phyloP scores from a whole-genome alignment of 37 sponge, comb jelly and placozoan genomes.

The Aphrocallistes beatrix region DNA sequence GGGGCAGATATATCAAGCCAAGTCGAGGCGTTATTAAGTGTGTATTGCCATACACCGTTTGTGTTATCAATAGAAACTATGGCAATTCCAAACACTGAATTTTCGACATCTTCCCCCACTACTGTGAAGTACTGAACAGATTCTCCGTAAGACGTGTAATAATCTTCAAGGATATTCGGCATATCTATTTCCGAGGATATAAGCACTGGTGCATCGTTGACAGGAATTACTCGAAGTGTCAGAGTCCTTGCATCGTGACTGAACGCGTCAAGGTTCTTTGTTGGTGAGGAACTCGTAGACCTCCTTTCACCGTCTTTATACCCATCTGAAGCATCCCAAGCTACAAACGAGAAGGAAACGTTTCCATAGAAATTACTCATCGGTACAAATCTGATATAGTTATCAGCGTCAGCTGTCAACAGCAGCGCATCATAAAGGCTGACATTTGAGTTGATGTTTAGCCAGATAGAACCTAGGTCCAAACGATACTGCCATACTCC shows the following conservation, averaged over 20 bases:
- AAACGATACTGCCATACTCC: slow-evolving; percentile 55
- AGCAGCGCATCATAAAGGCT: slow-evolving; percentile 30
- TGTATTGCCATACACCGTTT: slow-evolving; percentile 67
- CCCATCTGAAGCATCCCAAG: slow-evolving; percentile 66
- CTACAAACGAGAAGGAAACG: slow-evolving; percentile 51
- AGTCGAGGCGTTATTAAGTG: slow-evolving; percentile 36
- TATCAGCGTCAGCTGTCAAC: slow-evolving; percentile 31
- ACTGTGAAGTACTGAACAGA: slow-evolving; percentile 40
- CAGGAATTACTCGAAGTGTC: slow-evolving; percentile 42
- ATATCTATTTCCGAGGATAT: slow-evolving; percentile 25
- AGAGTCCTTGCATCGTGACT: slow-evolving; percentile 42
- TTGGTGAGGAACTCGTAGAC: neutral
- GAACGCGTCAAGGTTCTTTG: slow-evolving; percentile 35
- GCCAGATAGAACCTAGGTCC: slow-evolving; percentile 1
- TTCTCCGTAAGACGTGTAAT: slow-evolving; percentile 47
- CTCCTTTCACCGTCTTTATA: slow-evolving; percentile 34
- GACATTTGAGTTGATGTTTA: slow-evolving; percentile 18
- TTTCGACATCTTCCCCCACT: slow-evolving; percentile 52
- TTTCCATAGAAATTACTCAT: slow-evolving; percentile 50
- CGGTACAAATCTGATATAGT: slow-evolving; percentile 64
- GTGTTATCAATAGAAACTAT: slow-evolving; percentile 31
- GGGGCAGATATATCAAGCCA: slow-evolving; percentile 49
- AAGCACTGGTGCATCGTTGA: slow-evolving; percentile 81
- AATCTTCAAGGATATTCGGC: slow-evolving; percentile 64
- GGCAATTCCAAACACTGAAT: slow-evolving; percentile 60